Base-by-base conservation (phyloP, 2,888 invertebrate species). In the Pandemis corylana region DNA sequence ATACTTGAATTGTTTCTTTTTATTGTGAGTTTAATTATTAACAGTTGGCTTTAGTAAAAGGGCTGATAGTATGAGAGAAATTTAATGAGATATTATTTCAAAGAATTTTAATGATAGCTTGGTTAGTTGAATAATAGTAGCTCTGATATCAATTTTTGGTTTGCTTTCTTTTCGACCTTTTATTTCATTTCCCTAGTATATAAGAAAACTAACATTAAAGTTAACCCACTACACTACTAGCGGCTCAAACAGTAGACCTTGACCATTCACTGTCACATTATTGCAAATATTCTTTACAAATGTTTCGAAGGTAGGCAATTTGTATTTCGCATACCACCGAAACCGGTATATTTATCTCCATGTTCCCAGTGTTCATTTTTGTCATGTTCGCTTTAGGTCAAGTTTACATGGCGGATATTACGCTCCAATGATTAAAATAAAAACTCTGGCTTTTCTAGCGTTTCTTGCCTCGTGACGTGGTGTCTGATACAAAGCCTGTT, bases 11-110 rank as follows among this genome's bases (percentile, higher is more conserved):
- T 78, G 76, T 76, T 78, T 79, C 59, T 79, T 83, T 51, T 83
- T 82, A 72, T 80, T 81, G 80, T 82, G 77, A 81, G 79, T 82
- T 81, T 84, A 83, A 85, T 84, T 84, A 81, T 73, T 72, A 71
- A 78, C 69, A 66, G 75, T 76, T 70, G 64, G 76, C 76, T 72
- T 73, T 71, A 75, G 68, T 77, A 76, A 77, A 78, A 53, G 73
- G 71, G 68, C 61, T 66, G 56, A 62, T 67, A 68, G 67, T 42
- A 68, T 53, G 44, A 65, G 15, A 65, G 66, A 36, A 41, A 66
- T 53, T 36, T 53, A 53, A 53, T 53, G 36, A n/a, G n/a, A 51
- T 20, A 5, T 28, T 28, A 59, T 12, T 59, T 6, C 10, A 59
- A 28, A 59, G 28, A 28, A 59, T 28, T 59, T 28, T 28, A 10